phyloP scores from a whole-genome alignment of 2,888 invertebrate genomes.

The Corbicula japonica region DNA sequence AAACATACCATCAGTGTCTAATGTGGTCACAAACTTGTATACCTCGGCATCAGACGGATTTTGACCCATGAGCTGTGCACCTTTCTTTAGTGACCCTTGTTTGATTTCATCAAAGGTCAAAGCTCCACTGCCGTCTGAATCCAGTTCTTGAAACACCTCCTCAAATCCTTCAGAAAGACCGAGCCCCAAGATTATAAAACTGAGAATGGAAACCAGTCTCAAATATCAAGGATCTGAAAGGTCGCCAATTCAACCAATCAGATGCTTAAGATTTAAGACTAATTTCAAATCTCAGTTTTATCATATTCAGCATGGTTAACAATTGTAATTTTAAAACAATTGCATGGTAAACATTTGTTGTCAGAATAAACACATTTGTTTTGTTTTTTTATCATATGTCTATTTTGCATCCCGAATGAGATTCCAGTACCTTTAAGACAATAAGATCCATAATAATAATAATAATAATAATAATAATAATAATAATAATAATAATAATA shows the following conservation, averaged over 20 bases:
- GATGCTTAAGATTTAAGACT: background rate
- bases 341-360: too few relatives aligned
- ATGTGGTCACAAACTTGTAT: background rate
- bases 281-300: background rate
- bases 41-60: constrained; percentile 10
- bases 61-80: constrained; percentile 3
- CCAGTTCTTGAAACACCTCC: constrained; percentile 1
- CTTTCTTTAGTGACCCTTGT: background rate
- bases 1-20: constrained; percentile 8
- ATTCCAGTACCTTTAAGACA: too few relatives aligned
- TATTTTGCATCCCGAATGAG: too few relatives aligned
- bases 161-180: constrained; percentile 9
- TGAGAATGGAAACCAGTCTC: too few relatives aligned
- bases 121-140: constrained; percentile 7
- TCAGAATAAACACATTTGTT: too few relatives aligned
- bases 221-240: too few relatives aligned
- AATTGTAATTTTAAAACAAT: background rate
- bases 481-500: too few relatives aligned
- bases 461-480: too few relatives aligned
- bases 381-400: too few relatives aligned
- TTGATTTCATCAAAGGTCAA: constrained; percentile 23
- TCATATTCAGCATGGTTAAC: background rate
- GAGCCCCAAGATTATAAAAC: too few relatives aligned
- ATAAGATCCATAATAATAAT: too few relatives aligned
- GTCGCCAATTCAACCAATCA: too few relatives aligned